Evolutionary conservation across 2,888 invertebrate species (phyloP), one percentile per base, ranked within the genome.

Genomic region (Neoitamus cyanurus): DNA sequence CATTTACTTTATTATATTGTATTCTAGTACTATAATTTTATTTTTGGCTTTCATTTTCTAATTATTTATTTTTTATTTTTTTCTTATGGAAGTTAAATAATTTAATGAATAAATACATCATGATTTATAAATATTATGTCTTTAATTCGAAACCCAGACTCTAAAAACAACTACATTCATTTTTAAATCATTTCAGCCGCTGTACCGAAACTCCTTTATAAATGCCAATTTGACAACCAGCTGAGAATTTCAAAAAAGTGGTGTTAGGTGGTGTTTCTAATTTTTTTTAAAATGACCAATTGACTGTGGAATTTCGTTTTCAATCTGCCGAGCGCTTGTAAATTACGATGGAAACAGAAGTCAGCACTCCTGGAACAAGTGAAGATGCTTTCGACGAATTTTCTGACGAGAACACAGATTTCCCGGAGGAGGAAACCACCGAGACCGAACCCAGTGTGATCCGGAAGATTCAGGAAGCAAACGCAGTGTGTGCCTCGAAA

Each of bases 311-410:
- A 58, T 20, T 9, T 58, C 9, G 58, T 20, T 9, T 58, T 58
- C 20, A 9, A 58, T 9, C 58, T 58, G 15, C 5, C 1, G 6
- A 3, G 5, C 58, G n/a, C 34, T 5, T n/a, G 15, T 70, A 34
- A 70, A 11, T 34, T 70, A 80, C 7, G 3, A 86, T 86, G 84
- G 85, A 85, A 77, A 78, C 85, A n/a, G 86, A 73, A 34, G 73
- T 75, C 9, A 84, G 69, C 36, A 85, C 84, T 13, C 83, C 86
- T 34, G 85, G 84, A 13, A 85, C 84, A 31, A 86, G 83, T 77
- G 86, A 86, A 11, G 95, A 95, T 90, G 94, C 94, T 25, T 94
- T 94, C 88, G 95, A 95, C 87, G 94, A 95, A 87, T 94, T 95
- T 88, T 94, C 94, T 69, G 92, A 92, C 9, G 94, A 94, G 46